Conservation (phyloP, 30 jellyfish, hydroid and myxozoan genomes). For the Cassiopea xamachana region DNA sequence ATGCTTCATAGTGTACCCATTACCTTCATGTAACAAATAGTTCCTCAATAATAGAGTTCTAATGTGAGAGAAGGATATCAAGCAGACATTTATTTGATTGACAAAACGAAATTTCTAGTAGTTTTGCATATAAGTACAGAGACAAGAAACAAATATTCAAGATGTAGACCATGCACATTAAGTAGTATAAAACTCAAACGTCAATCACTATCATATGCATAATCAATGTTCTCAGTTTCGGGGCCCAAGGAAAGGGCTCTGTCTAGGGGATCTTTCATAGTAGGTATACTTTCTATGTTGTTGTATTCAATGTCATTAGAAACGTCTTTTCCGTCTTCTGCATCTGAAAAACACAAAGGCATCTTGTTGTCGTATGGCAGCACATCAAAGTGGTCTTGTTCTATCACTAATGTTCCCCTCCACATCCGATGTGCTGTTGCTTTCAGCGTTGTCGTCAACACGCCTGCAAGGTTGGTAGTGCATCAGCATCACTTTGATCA, state of each 20-base stretch:
- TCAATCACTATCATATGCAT: not conserved
- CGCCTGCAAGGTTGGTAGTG: not conserved
- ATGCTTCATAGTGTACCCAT: not conserved
- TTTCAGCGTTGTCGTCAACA: not conserved
- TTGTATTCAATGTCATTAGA: not conserved
- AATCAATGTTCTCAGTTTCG: not conserved
- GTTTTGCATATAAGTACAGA: not conserved
- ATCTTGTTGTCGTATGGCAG: not conserved
- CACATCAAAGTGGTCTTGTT: not conserved
- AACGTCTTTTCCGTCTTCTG: not conserved
- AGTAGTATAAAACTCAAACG: not conserved
- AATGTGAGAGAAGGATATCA: not conserved
- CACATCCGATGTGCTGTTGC: not conserved
- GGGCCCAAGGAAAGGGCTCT: not conserved
- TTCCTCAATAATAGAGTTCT: not conserved
- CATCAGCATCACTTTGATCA: not conserved
- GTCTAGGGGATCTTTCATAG: not conserved
- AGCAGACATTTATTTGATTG: not conserved
- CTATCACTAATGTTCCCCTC: not conserved
- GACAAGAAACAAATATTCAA: conserved; percentile 4
- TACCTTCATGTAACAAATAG: not conserved
- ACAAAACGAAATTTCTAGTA: not conserved
- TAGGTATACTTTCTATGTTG: not conserved
- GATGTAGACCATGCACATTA: not conserved
- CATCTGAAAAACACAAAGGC: not conserved